Base-by-base conservation (phyloP, 2,797 vertebrate species). In the Helicolenus hilgendorfi region DNA sequence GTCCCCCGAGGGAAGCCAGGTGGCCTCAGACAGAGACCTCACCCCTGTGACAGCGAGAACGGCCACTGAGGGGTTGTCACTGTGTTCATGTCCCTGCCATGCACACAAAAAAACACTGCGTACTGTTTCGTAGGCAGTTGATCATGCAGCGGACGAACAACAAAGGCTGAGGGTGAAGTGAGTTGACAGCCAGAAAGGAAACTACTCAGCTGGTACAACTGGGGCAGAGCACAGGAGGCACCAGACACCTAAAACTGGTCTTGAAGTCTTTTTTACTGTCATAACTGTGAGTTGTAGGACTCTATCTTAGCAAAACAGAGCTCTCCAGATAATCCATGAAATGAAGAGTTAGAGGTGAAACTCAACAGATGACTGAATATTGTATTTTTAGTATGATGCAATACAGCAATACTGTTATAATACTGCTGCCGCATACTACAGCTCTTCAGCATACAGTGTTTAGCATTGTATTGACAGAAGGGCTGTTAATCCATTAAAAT, bases 21-120 rank as follows among this genome's bases (percentile, higher is more conserved):
- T 94, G 92, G 87, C 90, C 82, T 77, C 80, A 88, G 88, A 94
- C 85, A 89, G 79, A 91, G 84, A 89, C 90, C 85, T 91, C 88
- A 79, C 81, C 86, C 83, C 60, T 7, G 73, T 84, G 89, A 93
- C 86, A 79, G 71, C 24, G 4, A 83, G 72, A 81, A 63, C 33
- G 63, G 59, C 86, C 81, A 55, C 83, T 35, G 73, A 81, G 92
- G 80, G 69, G 63, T 36, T 82, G 89, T 92, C 88, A 79, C 77
- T 20, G 87, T 9, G 64, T 38, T 80, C 87, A 77, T 60, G 85
- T 86, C 73, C 35, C 86, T 41, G 91, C 74, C 86, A 81, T 55
- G 58, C 36, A 64, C 84, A 74, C 76, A 70, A 24, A 82, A 45
- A 85, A 79, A 64, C 75, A 80, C 1, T 41, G 79, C 72, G 35